phyloP scores from a whole-genome alignment of 2,797 vertebrate genomes.

The Spondyliosoma cantharus region DNA sequence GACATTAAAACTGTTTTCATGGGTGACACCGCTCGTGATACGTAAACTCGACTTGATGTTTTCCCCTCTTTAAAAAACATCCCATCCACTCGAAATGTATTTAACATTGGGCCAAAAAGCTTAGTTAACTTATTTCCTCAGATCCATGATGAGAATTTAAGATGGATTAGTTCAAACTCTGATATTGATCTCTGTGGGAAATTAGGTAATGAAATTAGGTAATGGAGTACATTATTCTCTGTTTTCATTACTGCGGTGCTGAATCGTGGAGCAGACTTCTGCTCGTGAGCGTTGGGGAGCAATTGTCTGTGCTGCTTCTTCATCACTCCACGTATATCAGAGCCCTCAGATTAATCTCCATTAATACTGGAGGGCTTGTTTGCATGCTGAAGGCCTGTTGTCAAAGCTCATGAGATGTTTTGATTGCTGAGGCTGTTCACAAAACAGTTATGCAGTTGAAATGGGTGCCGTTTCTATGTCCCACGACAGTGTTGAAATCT shows the following conservation, averaged over 20 bases:
- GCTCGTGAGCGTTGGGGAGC: neutral
- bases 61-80: neutral
- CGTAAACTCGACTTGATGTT: conserved; percentile 3
- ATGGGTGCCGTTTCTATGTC: neutral
- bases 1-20: neutral
- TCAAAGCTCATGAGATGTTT: conserved; percentile 9
- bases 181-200: conserved; percentile 48
- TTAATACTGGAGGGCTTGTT: conserved; percentile 28
- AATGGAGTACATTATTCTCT: conserved; percentile 54
- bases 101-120: conserved; percentile 11
- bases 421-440: conserved; percentile 9
- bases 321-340: conserved; percentile 18
- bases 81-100: conserved; percentile 3
- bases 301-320: conserved; percentile 27
- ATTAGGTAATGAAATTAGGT: conserved; percentile 48
- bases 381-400: neutral
- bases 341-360: conserved; percentile 18
- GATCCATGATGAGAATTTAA: conserved; percentile 18
- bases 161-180: conserved; percentile 39
- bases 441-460: neutral
- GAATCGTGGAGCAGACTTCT: conserved; percentile 25
- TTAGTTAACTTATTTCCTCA: conserved; percentile 16
- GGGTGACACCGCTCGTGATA: neutral
- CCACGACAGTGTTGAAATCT: conserved; percentile 24
- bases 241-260: conserved; percentile 44